These are phyloP conservation scores for Diplosoma virens DNA, from an alignment of 23 tunicate species.

Conservation along the genomic window DNA sequence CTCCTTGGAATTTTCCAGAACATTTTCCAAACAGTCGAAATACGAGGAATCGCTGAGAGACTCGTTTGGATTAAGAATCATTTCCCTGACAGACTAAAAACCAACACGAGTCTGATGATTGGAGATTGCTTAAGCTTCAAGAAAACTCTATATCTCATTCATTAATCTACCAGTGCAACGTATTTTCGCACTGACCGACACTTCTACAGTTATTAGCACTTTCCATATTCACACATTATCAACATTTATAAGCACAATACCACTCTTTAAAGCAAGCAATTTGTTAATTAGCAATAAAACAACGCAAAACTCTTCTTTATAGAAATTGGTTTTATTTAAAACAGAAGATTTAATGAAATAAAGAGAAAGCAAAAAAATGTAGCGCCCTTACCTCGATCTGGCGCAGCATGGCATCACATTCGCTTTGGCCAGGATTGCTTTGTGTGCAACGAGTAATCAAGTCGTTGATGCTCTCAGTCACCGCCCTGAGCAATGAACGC, in stretches of 20 bases:
- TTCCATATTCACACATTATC: too few species aligned
- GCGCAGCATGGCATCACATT: constrained; percentile 89
- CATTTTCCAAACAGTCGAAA: constrained; percentile 90
- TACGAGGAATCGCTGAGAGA: constrained; percentile 85
- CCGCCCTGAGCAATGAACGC: constrained; percentile 47
- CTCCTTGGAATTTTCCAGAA: constrained; percentile 76
- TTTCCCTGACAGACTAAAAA: constrained; percentile 71
- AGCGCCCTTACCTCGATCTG: constrained; percentile 76
- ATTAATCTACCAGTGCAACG: too few species aligned
- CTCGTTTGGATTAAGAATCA: constrained; percentile 81
- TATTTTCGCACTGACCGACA: too few species aligned
- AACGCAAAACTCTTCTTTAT: too few species aligned
- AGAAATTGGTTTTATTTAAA: too few species aligned
- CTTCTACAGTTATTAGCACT: too few species aligned
- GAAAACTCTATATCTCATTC: too few species aligned
- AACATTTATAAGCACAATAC: too few species aligned
- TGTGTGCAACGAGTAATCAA: constrained; percentile 92
- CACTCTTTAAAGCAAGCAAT: too few species aligned
- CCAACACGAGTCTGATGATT: too few species aligned
- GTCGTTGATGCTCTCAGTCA: constrained; percentile 97
- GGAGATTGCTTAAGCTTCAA: too few species aligned
- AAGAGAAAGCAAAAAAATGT: neutral
- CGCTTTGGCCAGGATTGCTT: constrained; percentile 96
- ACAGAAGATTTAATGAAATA: neutral
- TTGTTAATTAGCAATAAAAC: too few species aligned